Evolutionary conservation across 2,113 vertebrate species (phyloP).

Genomic region (Crotalus viridis): DNA sequence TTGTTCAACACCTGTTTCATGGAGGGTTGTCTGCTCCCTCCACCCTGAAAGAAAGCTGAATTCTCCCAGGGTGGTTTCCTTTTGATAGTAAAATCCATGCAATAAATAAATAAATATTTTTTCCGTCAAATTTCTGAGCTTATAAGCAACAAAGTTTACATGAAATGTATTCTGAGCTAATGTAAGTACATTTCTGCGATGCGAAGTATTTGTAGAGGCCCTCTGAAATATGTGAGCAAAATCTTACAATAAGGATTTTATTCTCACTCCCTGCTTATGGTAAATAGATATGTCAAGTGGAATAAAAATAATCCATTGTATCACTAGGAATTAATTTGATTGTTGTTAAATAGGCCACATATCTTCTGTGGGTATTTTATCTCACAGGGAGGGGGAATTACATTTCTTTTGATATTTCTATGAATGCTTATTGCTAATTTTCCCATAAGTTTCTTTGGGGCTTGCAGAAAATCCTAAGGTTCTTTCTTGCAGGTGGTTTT

Average conservation of each 20-base stretch:
- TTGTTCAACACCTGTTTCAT: background rate
- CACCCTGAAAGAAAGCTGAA: background rate
- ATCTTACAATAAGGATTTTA: background rate
- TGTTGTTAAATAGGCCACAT: background rate
- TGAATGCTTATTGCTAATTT: background rate
- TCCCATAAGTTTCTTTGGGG: background rate
- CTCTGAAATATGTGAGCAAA: background rate
- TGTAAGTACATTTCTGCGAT: background rate
- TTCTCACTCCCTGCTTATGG: background rate
- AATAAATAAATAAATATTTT: background rate
- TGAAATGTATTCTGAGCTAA: background rate
- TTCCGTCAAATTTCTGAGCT: background rate
- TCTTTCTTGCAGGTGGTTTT: background rate
- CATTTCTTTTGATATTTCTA: background rate
- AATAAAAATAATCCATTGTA: background rate
- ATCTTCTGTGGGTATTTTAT: background rate
- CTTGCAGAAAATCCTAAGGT: background rate
- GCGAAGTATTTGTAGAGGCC: background rate
- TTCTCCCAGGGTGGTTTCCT: background rate
- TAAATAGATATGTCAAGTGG: background rate
- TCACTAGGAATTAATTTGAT: background rate
- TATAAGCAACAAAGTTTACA: background rate
- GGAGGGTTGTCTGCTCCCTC: slow-evolving; percentile 1
- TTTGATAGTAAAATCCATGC: background rate
- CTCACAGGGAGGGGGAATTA: background rate